Base-by-base conservation (phyloP, 2,888 invertebrate genomes). In the Polietes domitor region DNA sequence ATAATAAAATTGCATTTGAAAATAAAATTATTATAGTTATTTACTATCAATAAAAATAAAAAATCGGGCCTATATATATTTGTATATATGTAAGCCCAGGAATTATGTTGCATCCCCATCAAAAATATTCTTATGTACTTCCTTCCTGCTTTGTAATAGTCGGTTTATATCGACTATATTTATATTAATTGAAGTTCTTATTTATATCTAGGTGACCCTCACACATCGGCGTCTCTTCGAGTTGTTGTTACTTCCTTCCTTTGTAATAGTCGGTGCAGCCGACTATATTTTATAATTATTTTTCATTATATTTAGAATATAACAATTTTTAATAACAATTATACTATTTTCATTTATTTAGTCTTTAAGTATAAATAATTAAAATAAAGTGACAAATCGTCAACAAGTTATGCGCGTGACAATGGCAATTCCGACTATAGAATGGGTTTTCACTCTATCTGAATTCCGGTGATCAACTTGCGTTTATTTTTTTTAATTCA, bases 221-320 rank as follows among this genome's bases (percentile, higher is more conserved):
- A n/a, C n/a, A n/a, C 32, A 9, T 32, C 32, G 32, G 4, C 32
- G 9, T 32, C 4, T 32, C 32, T 32, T 32, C 32, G 32, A 32
- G 9, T 9, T 32, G 32, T 32, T 32, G 32, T 32, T 47, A 47
- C n/a, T 15, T 12, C n/a, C 32, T 32, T 32, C 32, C 32, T 32
- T 4, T 9, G 32, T 32, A 32, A 47, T 37, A 43, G 68, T 68
- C 68, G 68, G 68, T 68, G 4, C 12, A 21, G 41, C n/a, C 68
- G 68, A 68, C 68, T 68, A 68, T 43, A 68, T 6, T n/a, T 68
- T 68, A 19, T 37, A 61, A 32, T 28, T 63, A 32, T 58, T 26
- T n/a, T n/a, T n/a, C n/a, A n/a, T n/a, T 37, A 65, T 32, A n/a
- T 9, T 65, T 19, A 41, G 19, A 19, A 41, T 65, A 41, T 65